Conservation (phyloP, 2,888 invertebrate species). For the Mystacides longicornis region DNA sequence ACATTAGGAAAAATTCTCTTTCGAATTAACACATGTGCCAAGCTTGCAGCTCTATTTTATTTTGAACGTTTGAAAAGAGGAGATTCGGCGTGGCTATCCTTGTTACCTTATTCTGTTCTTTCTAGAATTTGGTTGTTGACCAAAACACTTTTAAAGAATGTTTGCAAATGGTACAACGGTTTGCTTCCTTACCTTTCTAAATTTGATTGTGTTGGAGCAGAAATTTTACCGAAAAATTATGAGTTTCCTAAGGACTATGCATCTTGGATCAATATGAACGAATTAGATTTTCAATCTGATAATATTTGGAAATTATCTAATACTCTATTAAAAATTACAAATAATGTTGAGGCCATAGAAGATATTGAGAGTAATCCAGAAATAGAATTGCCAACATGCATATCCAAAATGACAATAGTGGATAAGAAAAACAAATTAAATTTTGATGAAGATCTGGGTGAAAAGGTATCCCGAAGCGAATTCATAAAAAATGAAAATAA, state of each 20-base stretch:
- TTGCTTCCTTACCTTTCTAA: conserved; percentile 37
- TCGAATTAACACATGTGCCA: conserved; percentile 43
- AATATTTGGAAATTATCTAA: conserved; percentile 9
- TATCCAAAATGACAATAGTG: too few relatives aligned
- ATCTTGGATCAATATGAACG: conserved; percentile 43
- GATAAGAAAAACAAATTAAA: too few relatives aligned
- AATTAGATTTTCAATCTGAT: conserved; percentile 35
- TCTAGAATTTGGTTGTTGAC: conserved; percentile 50
- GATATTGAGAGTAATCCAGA: not conserved
- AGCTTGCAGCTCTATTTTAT: conserved; percentile 44
- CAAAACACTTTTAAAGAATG: conserved; percentile 40
- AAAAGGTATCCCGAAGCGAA: conserved; percentile 13
- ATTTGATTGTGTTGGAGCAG: conserved; percentile 40
- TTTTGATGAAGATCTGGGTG: conserved; percentile 6
- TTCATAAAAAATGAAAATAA: conserved; percentile 6
- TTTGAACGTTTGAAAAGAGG: conserved; percentile 46
- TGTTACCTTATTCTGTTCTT: conserved; percentile 48
- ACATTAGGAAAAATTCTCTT: conserved; percentile 50
- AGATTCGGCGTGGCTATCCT: conserved; percentile 49
- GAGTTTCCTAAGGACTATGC: conserved; percentile 42
- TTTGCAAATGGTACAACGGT: conserved; percentile 46
- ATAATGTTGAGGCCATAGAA: not conserved
- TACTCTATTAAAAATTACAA: not conserved
- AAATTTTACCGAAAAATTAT: conserved; percentile 43
- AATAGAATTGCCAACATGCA: not conserved